phyloP scores from a whole-genome alignment of 2,797 vertebrate genomes.

The Sebastes variabilis region DNA sequence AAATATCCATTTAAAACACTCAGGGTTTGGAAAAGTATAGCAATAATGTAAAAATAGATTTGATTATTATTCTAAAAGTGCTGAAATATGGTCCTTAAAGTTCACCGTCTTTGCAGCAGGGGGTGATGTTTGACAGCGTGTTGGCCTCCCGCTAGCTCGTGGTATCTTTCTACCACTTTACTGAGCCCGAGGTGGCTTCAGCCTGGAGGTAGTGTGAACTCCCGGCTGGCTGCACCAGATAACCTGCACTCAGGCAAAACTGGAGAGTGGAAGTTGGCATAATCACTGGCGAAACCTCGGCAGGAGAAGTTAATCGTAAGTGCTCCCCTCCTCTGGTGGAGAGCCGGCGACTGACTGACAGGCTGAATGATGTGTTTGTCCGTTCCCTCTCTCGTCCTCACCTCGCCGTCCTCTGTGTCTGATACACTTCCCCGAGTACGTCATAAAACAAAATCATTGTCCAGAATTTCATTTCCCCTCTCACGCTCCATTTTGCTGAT shows the following conservation, averaged over 20 bases:
- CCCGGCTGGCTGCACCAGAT: slow-evolving; percentile 1
- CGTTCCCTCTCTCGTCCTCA: background rate
- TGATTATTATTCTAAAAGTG: background rate
- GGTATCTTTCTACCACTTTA: background rate
- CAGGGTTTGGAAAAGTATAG: background rate
- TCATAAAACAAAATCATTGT: slow-evolving; percentile 22
- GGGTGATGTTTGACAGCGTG: slow-evolving; percentile 35
- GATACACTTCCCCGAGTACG: background rate
- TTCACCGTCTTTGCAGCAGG: slow-evolving; percentile 34
- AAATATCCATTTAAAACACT: background rate
- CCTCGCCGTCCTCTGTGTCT: background rate
- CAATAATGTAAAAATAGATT: background rate
- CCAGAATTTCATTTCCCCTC: slow-evolving; percentile 5
- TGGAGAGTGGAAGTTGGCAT: background rate
- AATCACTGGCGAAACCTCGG: background rate
- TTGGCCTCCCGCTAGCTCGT: background rate
- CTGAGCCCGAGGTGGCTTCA: background rate
- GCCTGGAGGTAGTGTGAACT: background rate
- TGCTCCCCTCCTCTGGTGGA: background rate
- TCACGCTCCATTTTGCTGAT: slow-evolving; percentile 25
- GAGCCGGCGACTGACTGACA: background rate
- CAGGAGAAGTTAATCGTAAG: background rate
- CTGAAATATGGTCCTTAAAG: background rate
- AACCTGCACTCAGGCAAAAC: background rate
- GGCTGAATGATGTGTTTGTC: background rate